These are phyloP conservation scores for Mactra quadrangularis DNA, from an alignment of 1,140 invertebrate species.

Conservation along the genomic window DNA sequence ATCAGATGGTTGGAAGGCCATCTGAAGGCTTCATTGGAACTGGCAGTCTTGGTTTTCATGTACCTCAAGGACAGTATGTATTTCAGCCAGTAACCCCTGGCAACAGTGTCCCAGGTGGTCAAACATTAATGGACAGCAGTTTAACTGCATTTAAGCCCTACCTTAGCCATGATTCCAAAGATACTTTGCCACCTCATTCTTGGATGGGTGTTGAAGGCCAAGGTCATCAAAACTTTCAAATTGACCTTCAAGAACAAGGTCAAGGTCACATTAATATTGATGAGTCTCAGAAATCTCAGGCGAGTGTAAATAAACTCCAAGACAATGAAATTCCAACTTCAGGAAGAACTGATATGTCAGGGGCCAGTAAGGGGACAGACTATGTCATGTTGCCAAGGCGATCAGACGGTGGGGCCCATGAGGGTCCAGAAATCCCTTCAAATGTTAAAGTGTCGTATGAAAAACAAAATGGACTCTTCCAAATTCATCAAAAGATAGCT, in stretches of 20 bases:
- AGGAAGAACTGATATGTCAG: slow-evolving; percentile 39
- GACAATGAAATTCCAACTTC: slow-evolving; percentile 1
- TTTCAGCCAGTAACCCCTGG: slow-evolving; percentile 21
- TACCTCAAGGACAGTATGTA: slow-evolving; percentile 9
- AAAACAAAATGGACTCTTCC: slow-evolving; percentile 49
- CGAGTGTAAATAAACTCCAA: background rate
- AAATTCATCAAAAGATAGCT: slow-evolving; percentile 14
- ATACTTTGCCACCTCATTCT: slow-evolving; percentile 24
- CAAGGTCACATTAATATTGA: background rate
- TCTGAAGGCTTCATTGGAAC: slow-evolving; percentile 28
- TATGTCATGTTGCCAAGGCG: slow-evolving; percentile 8
- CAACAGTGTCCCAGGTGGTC: background rate
- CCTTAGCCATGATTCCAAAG: slow-evolving; percentile 43
- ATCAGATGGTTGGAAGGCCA: background rate
- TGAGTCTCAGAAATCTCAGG: no score
- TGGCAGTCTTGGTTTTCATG: slow-evolving; percentile 31
- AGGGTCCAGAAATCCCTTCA: background rate
- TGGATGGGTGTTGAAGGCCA: background rate
- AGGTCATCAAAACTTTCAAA: background rate
- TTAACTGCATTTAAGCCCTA: slow-evolving; percentile 52
- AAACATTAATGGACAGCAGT: slow-evolving; percentile 33
- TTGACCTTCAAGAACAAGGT: background rate
- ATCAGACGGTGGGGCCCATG: slow-evolving; percentile 8
- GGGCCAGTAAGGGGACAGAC: slow-evolving; percentile 37
- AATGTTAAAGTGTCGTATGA: slow-evolving; percentile 1